phyloP scores from a whole-genome alignment of 2,888 invertebrate genomes.

The Amiota mariae region DNA sequence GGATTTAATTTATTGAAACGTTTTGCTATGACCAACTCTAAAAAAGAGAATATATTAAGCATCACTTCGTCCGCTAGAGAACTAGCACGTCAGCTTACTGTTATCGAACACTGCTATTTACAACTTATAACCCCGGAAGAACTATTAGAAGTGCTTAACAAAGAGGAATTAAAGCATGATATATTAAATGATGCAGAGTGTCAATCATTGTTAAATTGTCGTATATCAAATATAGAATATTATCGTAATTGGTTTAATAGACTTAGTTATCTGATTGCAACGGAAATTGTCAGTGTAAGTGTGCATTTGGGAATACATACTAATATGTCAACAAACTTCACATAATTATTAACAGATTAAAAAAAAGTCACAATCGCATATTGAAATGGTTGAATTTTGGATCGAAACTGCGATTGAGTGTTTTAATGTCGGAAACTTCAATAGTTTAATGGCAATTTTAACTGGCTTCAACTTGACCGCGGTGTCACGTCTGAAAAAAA shows the following conservation, averaged over 20 bases:
- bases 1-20: conserved; percentile 74
- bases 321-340: not conserved
- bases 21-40: conserved; percentile 53
- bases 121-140: conserved; percentile 97
- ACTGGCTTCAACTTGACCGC: conserved; percentile 94
- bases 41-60: conserved; percentile 76
- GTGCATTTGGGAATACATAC: not conserved
- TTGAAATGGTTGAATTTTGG: conserved; percentile 93
- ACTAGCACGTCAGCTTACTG: conserved; percentile 92
- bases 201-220: conserved; percentile 75
- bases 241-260: conserved; percentile 98
- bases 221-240: conserved; percentile 76
- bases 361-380: conserved; percentile 92
- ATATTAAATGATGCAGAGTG: conserved; percentile 66
- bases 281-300: conserved; percentile 91
- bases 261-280: conserved; percentile 92
- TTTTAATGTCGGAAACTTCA: conserved; percentile 97
- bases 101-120: conserved; percentile 92
- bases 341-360: conserved; percentile 79
- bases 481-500: conserved; percentile 93
- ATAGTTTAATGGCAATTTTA: conserved; percentile 97
- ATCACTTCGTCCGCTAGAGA: conserved; percentile 85
- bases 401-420: conserved; percentile 96
- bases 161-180: conserved; percentile 79
- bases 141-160: conserved; percentile 90